Evolutionary conservation across 2,797 vertebrate genomes (phyloP).

Genomic region (Miichthys miiuy): DNA sequence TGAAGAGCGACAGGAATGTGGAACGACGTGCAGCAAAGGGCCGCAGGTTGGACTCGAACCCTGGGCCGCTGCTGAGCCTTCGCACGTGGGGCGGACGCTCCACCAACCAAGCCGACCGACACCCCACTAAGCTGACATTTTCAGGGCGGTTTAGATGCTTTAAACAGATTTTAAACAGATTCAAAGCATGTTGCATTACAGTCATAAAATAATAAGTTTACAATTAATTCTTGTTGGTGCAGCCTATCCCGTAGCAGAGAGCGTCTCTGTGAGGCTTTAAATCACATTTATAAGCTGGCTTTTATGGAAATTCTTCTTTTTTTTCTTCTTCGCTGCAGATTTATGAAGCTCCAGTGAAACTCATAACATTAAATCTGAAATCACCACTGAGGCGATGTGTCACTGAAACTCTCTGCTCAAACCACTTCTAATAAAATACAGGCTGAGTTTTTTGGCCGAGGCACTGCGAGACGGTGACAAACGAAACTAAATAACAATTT

Average conservation of each 20-base stretch:
- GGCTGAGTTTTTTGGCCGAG: not conserved
- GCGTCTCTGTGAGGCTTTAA: not conserved
- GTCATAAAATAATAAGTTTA: not conserved
- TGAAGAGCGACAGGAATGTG: too few species aligned
- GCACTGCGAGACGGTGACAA: not conserved
- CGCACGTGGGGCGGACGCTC: too few species aligned
- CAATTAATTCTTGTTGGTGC: not conserved
- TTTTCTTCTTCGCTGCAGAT: not conserved
- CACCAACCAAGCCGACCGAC: too few species aligned
- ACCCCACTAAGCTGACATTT: not conserved
- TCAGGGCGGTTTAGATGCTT: not conserved
- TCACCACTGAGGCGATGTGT: not conserved
- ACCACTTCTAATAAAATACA: slow-evolving; percentile 7
- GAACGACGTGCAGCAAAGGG: too few species aligned
- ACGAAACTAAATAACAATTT: not conserved
- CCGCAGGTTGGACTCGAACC: too few species aligned
- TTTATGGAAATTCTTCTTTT: slow-evolving; percentile 11
- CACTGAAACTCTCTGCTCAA: not conserved
- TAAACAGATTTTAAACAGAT: not conserved
- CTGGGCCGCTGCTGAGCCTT: too few species aligned
- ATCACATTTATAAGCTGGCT: slow-evolving; percentile 19
- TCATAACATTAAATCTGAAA: slow-evolving; percentile 2
- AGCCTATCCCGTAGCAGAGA: not conserved
- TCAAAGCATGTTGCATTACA: not conserved
- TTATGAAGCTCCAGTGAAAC: slow-evolving; percentile 18